Conservation (phyloP, 1,140 invertebrate species). For the Metopolophium dirhodum region DNA sequence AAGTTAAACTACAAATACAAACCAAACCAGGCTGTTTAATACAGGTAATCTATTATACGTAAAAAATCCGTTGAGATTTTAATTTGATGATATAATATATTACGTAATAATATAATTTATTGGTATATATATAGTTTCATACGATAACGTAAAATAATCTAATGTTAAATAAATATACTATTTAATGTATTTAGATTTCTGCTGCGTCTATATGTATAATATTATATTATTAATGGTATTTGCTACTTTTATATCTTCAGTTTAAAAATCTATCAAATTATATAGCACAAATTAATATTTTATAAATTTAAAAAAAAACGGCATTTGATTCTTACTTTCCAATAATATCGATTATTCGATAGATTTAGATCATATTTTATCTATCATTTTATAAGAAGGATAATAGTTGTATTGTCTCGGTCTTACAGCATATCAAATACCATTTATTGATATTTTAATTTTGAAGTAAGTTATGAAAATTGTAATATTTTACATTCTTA, state of each 20-base stretch:
- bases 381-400: no score
- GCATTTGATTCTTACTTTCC: background rate
- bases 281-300: background rate
- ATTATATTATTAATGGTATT: background rate
- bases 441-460: background rate
- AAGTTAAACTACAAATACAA: background rate
- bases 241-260: background rate
- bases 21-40: background rate
- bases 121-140: background rate
- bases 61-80: background rate
- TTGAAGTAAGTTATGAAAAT: background rate
- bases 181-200: background rate
- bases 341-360: background rate
- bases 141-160: background rate
- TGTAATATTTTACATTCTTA: no score
- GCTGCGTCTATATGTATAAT: background rate
- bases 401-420: background rate
- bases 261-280: background rate
- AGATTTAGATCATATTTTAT: no score
- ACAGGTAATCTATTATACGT: constrained; percentile 8
- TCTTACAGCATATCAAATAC: background rate
- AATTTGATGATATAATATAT: background rate
- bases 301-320: background rate
- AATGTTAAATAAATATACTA: background rate
- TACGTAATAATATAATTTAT: background rate